Conservation (phyloP, 1,140 invertebrate species). For the Metopolophium dirhodum region DNA sequence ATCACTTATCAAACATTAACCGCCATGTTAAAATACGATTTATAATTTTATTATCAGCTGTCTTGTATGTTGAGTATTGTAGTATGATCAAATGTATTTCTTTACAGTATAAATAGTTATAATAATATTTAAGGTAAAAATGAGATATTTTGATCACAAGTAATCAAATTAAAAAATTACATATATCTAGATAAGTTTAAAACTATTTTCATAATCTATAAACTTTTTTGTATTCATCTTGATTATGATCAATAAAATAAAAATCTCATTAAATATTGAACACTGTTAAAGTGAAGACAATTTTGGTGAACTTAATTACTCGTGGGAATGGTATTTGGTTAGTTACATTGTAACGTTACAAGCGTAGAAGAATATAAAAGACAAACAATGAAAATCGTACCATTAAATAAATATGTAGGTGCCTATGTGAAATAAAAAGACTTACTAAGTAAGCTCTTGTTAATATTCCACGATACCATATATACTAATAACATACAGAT, state of each 20-base stretch:
- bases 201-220: no score
- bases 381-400: background rate
- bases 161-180: background rate
- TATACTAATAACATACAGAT: background rate
- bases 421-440: background rate
- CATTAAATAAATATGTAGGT: background rate
- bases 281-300: background rate
- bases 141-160: background rate
- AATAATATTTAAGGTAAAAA: background rate
- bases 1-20: no score
- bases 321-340: background rate
- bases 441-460: background rate
- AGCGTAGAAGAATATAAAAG: background rate
- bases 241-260: background rate
- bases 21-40: no score
- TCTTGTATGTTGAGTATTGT: no score
- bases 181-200: no score
- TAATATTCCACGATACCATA: background rate
- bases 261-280: background rate
- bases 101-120: no score
- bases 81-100: no score
- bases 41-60: no score
- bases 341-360: background rate
- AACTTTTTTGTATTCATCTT: background rate
- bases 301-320: background rate